Evolutionary conservation across 2,888 invertebrate species (phyloP), one percentile per base, ranked within the genome.

Genomic region (Stictocephala bisonia): DNA sequence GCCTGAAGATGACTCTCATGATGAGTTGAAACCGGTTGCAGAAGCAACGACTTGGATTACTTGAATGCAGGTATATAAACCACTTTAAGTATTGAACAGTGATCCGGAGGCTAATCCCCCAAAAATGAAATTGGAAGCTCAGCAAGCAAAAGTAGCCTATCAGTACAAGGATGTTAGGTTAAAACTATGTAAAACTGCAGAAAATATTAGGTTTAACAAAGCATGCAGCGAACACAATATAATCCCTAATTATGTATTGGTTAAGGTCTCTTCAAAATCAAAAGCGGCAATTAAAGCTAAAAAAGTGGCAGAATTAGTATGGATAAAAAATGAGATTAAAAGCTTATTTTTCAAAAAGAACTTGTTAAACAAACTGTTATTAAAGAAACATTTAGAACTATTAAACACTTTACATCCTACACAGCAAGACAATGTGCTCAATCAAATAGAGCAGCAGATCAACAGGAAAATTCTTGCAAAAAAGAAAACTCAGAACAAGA

Each of bases 101-200:
- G n/a, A n/a, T n/a, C n/a, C n/a, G n/a, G n/a, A n/a, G n/a, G n/a
- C n/a, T n/a, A n/a, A n/a, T n/a, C n/a, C n/a, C n/a, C n/a, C 48
- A 18, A 48, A 18, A 4, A 48, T 48, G 48, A 48, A 48, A 22
- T 48, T 48, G 13, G 18, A 7, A 7, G 64, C 64, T 7, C 29
- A 35, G 7, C 35, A 64, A n/a, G 64, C 31, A 13, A 35, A 64
- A 64, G 22, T 35, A 35, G 31, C 27, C 27, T 35, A 40, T 13
- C 29, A 64, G 20, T 64, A 64, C 64, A 64, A 22, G 27, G 35
- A 64, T 22, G n/a, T 40, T 2, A 64, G 35, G n/a, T 22, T 64
- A 20, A 31, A 31, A 22, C 13, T 64, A 7, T 3, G 15, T 9
- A 40, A 22, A 1, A 64, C 64, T 18, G 20, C 7, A 13, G 35